These are phyloP conservation scores for Lamprotornis superbus DNA, from an alignment of 2,113 vertebrate species.

Conservation along the genomic window DNA sequence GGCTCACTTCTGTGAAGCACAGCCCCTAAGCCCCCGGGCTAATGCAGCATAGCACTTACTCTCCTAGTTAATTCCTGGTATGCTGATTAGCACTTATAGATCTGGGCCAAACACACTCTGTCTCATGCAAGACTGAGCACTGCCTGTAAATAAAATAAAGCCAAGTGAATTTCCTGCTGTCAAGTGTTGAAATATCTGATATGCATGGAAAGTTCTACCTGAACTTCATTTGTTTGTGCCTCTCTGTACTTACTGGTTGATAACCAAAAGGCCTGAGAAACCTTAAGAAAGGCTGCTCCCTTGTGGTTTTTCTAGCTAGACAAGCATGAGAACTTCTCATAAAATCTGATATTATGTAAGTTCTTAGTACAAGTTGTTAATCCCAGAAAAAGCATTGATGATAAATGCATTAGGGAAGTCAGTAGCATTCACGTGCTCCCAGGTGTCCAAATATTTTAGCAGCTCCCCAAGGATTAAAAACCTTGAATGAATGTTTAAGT, in stretches of 20 bases:
- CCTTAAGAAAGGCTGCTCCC: slow-evolving; percentile 61
- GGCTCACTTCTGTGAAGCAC: background rate
- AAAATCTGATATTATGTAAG: background rate
- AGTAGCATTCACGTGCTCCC: background rate
- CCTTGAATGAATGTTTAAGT: background rate
- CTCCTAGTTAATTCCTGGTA: background rate
- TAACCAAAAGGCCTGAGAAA: slow-evolving; percentile 21
- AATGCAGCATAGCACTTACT: background rate
- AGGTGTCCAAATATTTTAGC: background rate
- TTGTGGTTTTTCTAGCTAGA: slow-evolving; percentile 43
- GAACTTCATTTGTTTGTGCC: background rate
- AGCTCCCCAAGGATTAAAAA: background rate
- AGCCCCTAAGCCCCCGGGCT: background rate
- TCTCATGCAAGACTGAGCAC: slow-evolving; percentile 5
- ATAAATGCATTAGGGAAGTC: background rate
- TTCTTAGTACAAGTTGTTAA: background rate
- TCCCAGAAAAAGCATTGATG: background rate
- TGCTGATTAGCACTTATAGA: slow-evolving; percentile 7
- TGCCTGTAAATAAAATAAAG: background rate
- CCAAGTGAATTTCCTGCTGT: background rate
- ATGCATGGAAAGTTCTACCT: background rate
- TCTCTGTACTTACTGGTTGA: background rate
- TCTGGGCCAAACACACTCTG: background rate
- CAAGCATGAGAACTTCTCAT: background rate
- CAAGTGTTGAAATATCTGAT: background rate